phyloP scores from a whole-genome alignment of 2,888 invertebrate genomes.

The Buathra laborator region DNA sequence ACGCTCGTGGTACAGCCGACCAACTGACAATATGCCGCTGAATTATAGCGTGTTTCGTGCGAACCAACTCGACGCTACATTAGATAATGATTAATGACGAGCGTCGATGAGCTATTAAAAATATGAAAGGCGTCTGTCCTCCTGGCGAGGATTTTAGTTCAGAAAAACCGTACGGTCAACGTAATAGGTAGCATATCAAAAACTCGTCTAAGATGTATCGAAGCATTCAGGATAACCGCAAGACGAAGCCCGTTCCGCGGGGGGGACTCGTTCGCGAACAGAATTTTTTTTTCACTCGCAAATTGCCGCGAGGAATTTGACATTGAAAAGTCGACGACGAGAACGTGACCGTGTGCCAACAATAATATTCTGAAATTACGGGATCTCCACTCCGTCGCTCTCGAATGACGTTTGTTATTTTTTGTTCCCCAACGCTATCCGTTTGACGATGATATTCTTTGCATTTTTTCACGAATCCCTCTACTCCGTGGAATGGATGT shows the following conservation, averaged over 20 bases:
- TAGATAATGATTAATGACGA: constrained; percentile 37
- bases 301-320: constrained; percentile 14
- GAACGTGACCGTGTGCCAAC: background rate
- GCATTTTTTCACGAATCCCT: background rate
- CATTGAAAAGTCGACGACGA: constrained; percentile 28
- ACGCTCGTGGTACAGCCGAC: background rate
- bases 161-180: background rate
- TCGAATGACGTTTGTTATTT: background rate
- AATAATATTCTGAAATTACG: constrained; percentile 13
- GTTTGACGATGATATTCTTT: background rate
- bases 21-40: background rate
- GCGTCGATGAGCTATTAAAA: constrained; percentile 1
- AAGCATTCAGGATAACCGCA: background rate
- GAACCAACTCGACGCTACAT: constrained; percentile 36
- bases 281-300: background rate
- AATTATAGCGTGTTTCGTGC: constrained; percentile 4
- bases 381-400: constrained; percentile 21
- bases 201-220: background rate
- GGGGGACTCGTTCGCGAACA: background rate
- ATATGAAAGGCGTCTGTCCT: background rate
- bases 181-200: background rate
- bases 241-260: too few species aligned
- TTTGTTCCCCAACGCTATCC: background rate
- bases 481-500: background rate
- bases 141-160: background rate